Percentiles rank a stretch among this genome's conserved stretches.
These are phyloP conservation scores for Drosophila ananassae DNA, from an alignment of 1,140 invertebrate genomes.

Conservation along the genomic window DNA sequence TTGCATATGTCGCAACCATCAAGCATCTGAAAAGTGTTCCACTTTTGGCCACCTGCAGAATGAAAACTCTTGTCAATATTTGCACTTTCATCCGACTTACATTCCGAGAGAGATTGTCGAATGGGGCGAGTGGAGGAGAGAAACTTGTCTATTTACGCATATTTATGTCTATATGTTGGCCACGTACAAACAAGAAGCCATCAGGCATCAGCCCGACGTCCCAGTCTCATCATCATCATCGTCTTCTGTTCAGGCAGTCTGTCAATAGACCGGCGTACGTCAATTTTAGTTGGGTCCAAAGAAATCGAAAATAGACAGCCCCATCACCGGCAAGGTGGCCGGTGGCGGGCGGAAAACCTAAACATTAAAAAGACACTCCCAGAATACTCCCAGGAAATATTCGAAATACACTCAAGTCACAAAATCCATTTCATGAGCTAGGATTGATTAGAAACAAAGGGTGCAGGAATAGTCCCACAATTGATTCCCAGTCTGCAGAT, in stretches of 20 bases:
- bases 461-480: too few relatives aligned
- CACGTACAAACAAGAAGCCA: slow-evolving; percentile 69
- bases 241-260: slow-evolving; percentile 44
- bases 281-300: slow-evolving; percentile 65
- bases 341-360: slow-evolving; percentile 14
- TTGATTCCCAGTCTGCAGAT: background rate
- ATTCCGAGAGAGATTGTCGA: slow-evolving; percentile 17
- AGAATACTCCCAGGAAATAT: slow-evolving; percentile 19
- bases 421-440: too few relatives aligned
- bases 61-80: slow-evolving; percentile 62
- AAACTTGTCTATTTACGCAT: slow-evolving; percentile 71
- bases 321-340: background rate
- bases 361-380: slow-evolving; percentile 25
- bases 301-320: slow-evolving; percentile 76
- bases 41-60: slow-evolving; percentile 47
- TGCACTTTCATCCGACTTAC: slow-evolving; percentile 69
- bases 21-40: slow-evolving; percentile 32
- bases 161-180: slow-evolving; percentile 76
- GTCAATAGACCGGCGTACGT: slow-evolving; percentile 72
- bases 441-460: too few relatives aligned
- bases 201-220: slow-evolving; percentile 53
- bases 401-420: background rate
- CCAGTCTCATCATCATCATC: slow-evolving; percentile 24
- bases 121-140: background rate
- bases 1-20: slow-evolving; percentile 48